These are phyloP conservation scores for Lepisosteus oculatus DNA, from an alignment of 2,113 vertebrate genomes.

Conservation along the genomic window DNA sequence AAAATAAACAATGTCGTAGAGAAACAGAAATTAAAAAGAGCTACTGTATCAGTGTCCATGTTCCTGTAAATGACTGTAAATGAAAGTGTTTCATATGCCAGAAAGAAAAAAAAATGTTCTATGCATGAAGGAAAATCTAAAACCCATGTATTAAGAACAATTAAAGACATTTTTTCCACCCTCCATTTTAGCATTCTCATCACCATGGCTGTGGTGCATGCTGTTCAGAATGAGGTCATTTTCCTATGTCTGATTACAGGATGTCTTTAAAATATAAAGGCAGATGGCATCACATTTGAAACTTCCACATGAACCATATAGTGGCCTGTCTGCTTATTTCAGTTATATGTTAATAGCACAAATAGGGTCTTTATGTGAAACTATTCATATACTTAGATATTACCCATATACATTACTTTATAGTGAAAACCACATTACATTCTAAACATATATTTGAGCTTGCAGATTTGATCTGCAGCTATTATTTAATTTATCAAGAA, in stretches of 20 bases:
- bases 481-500: no score
- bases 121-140: background rate
- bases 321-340: slow-evolving; percentile 13
- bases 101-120: no score
- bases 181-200: background rate
- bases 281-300: slow-evolving; percentile 17
- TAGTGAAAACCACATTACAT: no score
- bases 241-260: slow-evolving; percentile 26
- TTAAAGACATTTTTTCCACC: background rate
- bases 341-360: slow-evolving; percentile 23
- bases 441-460: no score
- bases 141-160: background rate
- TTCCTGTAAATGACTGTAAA: no score
- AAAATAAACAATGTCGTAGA: no score
- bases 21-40: no score
- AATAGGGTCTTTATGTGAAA: slow-evolving; percentile 12
- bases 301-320: slow-evolving; percentile 24
- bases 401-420: no score
- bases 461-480: no score
- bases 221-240: slow-evolving; percentile 30
- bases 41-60: no score
- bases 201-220: slow-evolving; percentile 22
- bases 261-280: slow-evolving; percentile 21
- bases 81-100: no score
- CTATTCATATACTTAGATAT: background rate